A percentile compares a stretch with the other conserved stretches of the same genome.
phyloP scores from a whole-genome alignment of 2,113 vertebrate genomes.

The Poicephalus gulielmi region DNA sequence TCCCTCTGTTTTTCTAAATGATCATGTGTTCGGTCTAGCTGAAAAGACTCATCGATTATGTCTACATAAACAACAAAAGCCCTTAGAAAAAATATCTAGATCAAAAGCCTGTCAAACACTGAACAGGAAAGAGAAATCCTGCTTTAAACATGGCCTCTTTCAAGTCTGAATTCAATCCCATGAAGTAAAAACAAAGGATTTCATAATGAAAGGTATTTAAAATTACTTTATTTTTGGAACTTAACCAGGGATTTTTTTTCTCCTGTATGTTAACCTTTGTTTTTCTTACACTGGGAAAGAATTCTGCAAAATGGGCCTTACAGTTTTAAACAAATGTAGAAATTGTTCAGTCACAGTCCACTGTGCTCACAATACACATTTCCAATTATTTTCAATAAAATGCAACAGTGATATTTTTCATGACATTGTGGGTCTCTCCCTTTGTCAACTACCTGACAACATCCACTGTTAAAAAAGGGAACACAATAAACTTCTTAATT shows the following conservation, averaged over 20 bases:
- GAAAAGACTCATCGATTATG: conserved; percentile 75
- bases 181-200: conserved; percentile 71
- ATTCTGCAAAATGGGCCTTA: neutral
- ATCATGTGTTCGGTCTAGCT: conserved; percentile 66
- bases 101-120: conserved; percentile 72
- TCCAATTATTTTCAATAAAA: neutral
- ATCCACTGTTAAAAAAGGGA: neutral
- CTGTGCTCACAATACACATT: neutral
- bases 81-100: conserved; percentile 70
- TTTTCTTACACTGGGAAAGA: neutral
- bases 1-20: conserved; percentile 68
- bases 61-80: conserved; percentile 72
- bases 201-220: conserved; percentile 69
- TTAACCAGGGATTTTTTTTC: conserved; percentile 42
- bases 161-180: conserved; percentile 70
- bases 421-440: neutral
- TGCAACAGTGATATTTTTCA: neutral
- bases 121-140: conserved; percentile 71
- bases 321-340: neutral
- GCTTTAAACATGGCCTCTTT: conserved; percentile 72
- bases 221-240: conserved; percentile 63
- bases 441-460: neutral
- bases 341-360: neutral
- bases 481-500: neutral
- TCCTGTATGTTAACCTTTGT: conserved; percentile 22